A percentile compares a stretch with the other conserved stretches of the same genome.
phyloP scores from a whole-genome alignment of 2,797 vertebrate genomes.

The Chelmon rostratus region DNA sequence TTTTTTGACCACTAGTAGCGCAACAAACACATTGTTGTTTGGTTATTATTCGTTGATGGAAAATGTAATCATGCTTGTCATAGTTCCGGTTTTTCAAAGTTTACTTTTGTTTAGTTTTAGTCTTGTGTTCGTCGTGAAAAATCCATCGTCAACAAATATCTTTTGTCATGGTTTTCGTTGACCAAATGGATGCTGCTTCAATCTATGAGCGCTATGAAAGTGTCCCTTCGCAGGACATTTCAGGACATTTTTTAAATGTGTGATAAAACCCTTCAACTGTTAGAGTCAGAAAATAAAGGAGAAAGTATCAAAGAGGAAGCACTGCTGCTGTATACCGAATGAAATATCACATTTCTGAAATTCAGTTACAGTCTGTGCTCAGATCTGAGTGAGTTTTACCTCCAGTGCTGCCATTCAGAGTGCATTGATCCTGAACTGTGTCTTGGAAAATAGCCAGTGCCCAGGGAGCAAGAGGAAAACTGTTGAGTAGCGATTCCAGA shows the following conservation, averaged over 20 bases:
- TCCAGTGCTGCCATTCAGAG: conserved; percentile 63
- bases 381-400: conserved; percentile 65
- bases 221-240: conserved; percentile 14
- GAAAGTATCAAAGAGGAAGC: conserved; percentile 24
- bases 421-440: conserved; percentile 69
- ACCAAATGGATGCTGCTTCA: neutral
- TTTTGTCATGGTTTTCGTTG: neutral
- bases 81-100: neutral
- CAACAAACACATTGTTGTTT: neutral
- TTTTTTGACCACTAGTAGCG: neutral
- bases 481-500: conserved; percentile 64
- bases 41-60: too few relatives aligned
- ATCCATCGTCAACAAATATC: neutral
- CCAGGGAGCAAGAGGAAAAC: conserved; percentile 63
- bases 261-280: conserved; percentile 31
- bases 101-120: neutral
- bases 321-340: conserved; percentile 24
- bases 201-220: conserved; percentile 22
- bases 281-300: conserved; percentile 39
- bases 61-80: neutral
- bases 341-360: conserved; percentile 52
- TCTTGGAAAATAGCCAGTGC: conserved; percentile 70
- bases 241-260: neutral
- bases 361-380: conserved; percentile 49
- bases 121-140: neutral